Evolutionary conservation across 2,888 invertebrate genomes (phyloP).

Genomic region (Xestia sexstrigata): DNA sequence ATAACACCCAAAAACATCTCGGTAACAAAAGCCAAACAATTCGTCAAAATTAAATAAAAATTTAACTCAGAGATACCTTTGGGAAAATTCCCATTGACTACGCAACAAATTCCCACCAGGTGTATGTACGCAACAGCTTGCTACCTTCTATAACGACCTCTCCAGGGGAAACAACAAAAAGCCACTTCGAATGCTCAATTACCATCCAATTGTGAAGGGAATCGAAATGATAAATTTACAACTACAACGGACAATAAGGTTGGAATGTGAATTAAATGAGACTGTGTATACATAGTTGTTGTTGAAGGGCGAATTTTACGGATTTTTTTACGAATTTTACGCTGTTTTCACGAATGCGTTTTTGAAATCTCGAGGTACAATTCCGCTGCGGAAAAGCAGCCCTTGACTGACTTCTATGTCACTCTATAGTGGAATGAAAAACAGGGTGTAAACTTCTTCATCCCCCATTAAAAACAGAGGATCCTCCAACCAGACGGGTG

Average conservation of each 20-base stretch:
- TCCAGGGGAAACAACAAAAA: conserved; percentile 59
- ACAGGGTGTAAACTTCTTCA: no score
- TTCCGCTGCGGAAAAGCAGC: no score
- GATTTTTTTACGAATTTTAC: no score
- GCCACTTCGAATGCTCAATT: conserved; percentile 58
- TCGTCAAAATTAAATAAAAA: conserved; percentile 48
- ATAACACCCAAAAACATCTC: neutral
- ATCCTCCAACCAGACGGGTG: no score
- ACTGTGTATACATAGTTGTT: neutral
- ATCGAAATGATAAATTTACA: conserved; percentile 51
- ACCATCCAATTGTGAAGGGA: conserved; percentile 54
- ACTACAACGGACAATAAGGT: conserved; percentile 24
- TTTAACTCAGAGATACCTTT: conserved; percentile 23
- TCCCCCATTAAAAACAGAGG: no score
- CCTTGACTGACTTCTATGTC: no score
- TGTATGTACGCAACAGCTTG: conserved; percentile 42
- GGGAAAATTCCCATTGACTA: conserved; percentile 36
- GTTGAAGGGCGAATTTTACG: neutral
- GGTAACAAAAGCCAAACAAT: conserved; percentile 42
- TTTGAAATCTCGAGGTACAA: no score
- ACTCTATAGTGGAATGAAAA: no score
- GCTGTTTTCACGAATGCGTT: no score
- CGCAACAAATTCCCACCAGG: conserved; percentile 49
- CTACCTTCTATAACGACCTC: conserved; percentile 49
- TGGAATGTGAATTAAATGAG: conserved; percentile 23